Evolutionary conservation across 2,888 invertebrate genomes (phyloP).

Genomic region (Aleiodes alternator): DNA sequence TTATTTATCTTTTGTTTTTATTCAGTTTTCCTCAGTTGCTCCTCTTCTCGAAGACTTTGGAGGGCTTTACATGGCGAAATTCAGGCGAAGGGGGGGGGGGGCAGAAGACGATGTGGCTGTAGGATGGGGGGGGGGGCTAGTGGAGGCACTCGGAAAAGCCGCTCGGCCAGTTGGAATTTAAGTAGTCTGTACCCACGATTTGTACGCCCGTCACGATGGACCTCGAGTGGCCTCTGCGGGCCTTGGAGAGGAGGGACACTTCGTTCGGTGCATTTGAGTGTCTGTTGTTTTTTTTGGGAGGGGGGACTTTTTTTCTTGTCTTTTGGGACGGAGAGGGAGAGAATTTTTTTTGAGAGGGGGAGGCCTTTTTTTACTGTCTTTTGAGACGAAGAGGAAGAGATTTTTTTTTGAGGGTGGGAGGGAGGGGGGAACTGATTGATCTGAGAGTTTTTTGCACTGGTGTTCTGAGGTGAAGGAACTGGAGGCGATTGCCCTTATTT

Average conservation of each 20-base stretch:
- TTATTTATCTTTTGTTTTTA: constrained; percentile 15
- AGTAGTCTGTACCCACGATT: constrained; percentile 48
- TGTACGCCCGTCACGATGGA: constrained; percentile 44
- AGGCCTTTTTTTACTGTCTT: no score
- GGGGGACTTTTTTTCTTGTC: not conserved
- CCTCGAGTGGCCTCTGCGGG: constrained; percentile 42
- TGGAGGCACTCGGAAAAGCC: no score
- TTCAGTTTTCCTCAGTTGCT: no score
- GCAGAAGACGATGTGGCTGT: no score
- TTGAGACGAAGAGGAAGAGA: not conserved
- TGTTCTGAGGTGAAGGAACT: not conserved
- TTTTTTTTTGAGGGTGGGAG: not conserved
- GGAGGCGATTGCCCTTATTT: not conserved
- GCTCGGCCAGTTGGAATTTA: constrained; percentile 51
- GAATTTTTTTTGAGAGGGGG: not conserved
- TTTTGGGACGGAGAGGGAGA: not conserved
- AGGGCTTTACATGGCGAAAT: no score
- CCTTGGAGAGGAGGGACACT: not conserved
- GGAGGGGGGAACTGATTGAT: no score
- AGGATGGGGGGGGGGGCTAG: no score
- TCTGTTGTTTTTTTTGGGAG: not conserved
- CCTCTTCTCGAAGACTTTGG: no score
- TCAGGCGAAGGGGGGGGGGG: no score
- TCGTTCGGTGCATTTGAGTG: constrained; percentile 18
- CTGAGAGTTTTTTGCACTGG: not conserved